Evolutionary conservation across 2,797 vertebrate genomes (phyloP).

Genomic region (Dipus sagitta): DNA sequence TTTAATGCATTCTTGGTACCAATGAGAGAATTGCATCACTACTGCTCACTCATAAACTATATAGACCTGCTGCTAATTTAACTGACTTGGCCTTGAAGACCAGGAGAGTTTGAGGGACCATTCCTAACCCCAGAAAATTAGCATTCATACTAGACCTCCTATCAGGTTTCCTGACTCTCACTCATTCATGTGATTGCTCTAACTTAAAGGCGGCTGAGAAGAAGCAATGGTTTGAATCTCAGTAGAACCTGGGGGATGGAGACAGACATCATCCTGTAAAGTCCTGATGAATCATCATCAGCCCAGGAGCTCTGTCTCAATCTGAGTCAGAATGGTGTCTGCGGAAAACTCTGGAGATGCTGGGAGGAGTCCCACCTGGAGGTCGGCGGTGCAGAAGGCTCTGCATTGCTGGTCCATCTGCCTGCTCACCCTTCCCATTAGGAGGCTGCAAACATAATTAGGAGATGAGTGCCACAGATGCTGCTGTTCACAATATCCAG

Average conservation of each 20-base stretch:
- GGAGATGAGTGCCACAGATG: slow-evolving; percentile 79
- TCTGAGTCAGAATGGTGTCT: background rate
- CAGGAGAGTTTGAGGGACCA: background rate
- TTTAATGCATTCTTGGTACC: background rate
- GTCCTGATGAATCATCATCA: slow-evolving; percentile 48
- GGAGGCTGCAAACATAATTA: slow-evolving; percentile 77
- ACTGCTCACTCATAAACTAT: background rate
- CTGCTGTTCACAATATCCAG: slow-evolving; percentile 81
- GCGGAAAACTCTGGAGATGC: slow-evolving; percentile 50
- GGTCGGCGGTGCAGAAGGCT: slow-evolving; percentile 66
- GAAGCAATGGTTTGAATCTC: background rate
- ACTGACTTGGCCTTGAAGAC: background rate
- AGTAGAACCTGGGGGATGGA: slow-evolving; percentile 20
- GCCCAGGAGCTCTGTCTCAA: slow-evolving; percentile 52
- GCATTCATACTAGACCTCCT: background rate
- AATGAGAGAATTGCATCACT: background rate
- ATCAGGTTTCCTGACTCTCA: background rate
- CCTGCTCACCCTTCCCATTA: slow-evolving; percentile 74
- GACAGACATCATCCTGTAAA: slow-evolving; percentile 35
- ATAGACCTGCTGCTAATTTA: background rate
- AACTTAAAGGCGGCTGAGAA: slow-evolving; percentile 11
- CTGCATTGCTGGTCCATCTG: slow-evolving; percentile 50
- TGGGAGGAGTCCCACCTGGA: background rate
- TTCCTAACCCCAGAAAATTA: background rate
- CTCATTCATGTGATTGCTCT: background rate